Percentiles rank a stretch among this genome's conserved stretches.
Conservation (phyloP, 2,113 vertebrate species). For the Papio anubis region DNA sequence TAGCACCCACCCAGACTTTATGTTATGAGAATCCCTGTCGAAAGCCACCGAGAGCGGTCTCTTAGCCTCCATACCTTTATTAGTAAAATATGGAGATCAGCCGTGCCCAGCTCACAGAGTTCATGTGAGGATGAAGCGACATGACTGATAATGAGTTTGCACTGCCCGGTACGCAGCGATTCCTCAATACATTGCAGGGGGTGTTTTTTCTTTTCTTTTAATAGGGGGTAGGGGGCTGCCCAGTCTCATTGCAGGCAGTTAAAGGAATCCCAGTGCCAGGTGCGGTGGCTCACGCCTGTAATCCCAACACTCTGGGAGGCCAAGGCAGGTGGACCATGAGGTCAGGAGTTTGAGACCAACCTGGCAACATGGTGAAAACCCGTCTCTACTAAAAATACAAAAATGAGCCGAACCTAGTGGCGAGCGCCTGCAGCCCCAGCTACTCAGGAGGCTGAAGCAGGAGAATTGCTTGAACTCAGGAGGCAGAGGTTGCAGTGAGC, state of each 20-base stretch:
- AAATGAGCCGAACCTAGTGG: too few relatives aligned
- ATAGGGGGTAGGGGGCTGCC: background rate
- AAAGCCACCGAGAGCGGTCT: background rate
- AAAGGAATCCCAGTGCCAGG: background rate
- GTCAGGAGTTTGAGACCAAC: too few relatives aligned
- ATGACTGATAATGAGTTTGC: background rate
- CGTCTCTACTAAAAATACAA: too few relatives aligned
- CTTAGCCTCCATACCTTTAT: background rate
- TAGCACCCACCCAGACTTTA: background rate
- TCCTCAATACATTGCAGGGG: background rate
- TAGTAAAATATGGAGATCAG: background rate
- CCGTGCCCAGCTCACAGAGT: background rate
- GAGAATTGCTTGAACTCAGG: too few relatives aligned
- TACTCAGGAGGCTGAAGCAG: too few relatives aligned
- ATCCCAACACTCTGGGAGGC: too few relatives aligned
- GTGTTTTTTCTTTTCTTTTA: background rate
- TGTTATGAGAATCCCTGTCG: background rate
- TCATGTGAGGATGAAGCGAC: background rate
- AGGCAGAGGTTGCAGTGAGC: too few relatives aligned
- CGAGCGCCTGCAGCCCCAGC: too few relatives aligned
- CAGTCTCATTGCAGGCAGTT: background rate
- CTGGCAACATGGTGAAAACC: too few relatives aligned
- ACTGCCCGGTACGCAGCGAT: background rate
- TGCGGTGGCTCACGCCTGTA: too few relatives aligned
- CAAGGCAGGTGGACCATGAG: too few relatives aligned